phyloP scores from a whole-genome alignment of 2,888 invertebrate genomes.

The Drosophila paramelanica region DNA sequence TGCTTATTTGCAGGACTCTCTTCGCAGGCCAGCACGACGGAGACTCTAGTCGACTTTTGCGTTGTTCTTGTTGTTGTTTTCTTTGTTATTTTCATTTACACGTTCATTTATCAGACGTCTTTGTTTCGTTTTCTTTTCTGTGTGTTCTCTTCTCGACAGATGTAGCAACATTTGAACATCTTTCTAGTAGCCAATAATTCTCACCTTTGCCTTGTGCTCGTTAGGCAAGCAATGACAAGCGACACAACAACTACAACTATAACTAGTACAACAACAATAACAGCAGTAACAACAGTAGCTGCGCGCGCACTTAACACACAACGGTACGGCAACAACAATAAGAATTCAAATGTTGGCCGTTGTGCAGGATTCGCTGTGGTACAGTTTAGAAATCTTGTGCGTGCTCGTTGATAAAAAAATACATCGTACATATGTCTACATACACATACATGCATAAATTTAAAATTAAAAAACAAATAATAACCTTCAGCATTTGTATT shows the following conservation, averaged over 20 bases:
- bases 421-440: constrained; percentile 26
- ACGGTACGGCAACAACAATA: constrained; percentile 25
- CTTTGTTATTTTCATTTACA: constrained; percentile 40
- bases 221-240: constrained; percentile 78
- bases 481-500: constrained; percentile 54
- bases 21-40: constrained; percentile 20
- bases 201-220: constrained; percentile 69
- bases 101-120: constrained; percentile 59
- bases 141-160: constrained; percentile 70
- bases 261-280: constrained; percentile 20
- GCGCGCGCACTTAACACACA: constrained; percentile 13
- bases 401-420: constrained; percentile 44
- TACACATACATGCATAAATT: constrained; percentile 14
- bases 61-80: constrained; percentile 7
- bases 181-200: constrained; percentile 68
- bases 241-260: constrained; percentile 43
- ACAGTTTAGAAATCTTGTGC: constrained; percentile 41
- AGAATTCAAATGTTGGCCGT: constrained; percentile 8
- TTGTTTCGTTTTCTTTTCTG: constrained; percentile 46
- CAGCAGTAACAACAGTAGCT: constrained; percentile 12
- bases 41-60: not conserved
- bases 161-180: constrained; percentile 77
- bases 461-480: constrained; percentile 16
- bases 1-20: constrained; percentile 11
- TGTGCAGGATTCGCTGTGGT: constrained; percentile 41